These are phyloP conservation scores for Rutilus rutilus DNA, from an alignment of 2,113 vertebrate genomes.

Conservation along the genomic window DNA sequence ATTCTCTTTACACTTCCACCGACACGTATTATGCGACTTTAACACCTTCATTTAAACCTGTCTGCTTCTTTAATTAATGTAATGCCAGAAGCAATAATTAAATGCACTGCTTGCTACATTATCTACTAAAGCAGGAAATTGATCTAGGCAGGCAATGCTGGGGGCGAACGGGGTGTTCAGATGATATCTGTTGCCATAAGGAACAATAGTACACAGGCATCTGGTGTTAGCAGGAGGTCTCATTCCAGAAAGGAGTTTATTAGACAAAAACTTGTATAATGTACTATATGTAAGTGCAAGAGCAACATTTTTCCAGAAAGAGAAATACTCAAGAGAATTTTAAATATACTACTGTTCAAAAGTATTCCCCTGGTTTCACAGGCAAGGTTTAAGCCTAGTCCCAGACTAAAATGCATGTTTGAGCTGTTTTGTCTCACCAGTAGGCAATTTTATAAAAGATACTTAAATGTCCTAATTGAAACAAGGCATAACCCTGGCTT, in stretches of 20 bases:
- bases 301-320: no score
- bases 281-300: no score
- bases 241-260: neutral
- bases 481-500: no score
- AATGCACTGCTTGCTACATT: conserved; percentile 65
- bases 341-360: no score
- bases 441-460: no score
- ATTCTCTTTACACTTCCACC: neutral
- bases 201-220: neutral
- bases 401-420: no score
- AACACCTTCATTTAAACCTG: conserved; percentile 67
- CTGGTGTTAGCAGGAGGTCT: neutral
- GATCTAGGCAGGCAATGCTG: conserved; percentile 57
- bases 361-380: no score
- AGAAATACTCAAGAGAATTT: no score
- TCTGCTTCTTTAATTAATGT: conserved; percentile 73
- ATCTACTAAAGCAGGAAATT: conserved; percentile 64
- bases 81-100: conserved; percentile 71
- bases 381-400: no score
- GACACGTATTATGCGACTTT: conserved; percentile 46
- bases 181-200: neutral
- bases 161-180: conserved; percentile 37
- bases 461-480: no score
- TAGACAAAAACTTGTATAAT: neutral
- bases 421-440: no score